Evolutionary conservation across 2,113 vertebrate genomes (phyloP), one percentile per base, ranked within the genome.

Genomic region (Atractosteus spatula): DNA sequence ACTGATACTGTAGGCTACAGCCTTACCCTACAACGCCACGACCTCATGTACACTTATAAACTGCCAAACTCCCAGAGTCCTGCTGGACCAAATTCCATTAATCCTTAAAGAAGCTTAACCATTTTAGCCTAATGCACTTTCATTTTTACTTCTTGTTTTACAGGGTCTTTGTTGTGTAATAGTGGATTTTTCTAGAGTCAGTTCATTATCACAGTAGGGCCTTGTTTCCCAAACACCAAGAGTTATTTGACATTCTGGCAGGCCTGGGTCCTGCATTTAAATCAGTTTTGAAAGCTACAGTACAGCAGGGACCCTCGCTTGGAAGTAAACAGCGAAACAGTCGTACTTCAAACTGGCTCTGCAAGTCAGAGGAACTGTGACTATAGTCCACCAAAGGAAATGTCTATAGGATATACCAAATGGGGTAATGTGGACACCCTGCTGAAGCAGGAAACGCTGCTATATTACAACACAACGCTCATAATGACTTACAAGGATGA

Each of bases 401-500:
- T 16, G 29, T 70, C 56, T 62, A 42, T 13, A 47, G 41, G 42
- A 41, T 51, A 41, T 4, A 70, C 68, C 3, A 59, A 11, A 12
- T 61, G 14, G 69, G 61, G 80, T 71, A 67, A 75, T 63, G 73
- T 69, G 57, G 74, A 78, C 66, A 73, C 70, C 66, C 78, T 79
- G 81, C 76, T 83, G 80, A 84, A 85, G 80, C 84, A 82, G 69
- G 84, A 82, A 87, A 80, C 79, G 78, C 84, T 74, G 77, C 61
- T 41, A 56, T 74, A 54, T 59, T 71, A 74, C 71, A 72, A 73
- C 73, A 80, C 78, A 77, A 71, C 70, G 75, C 80, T 82, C 82
- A 86, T 91, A 91, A 91, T 89, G 89, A 92, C 88, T 82, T 88
- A 81, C 87, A 86, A 87, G 85, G 86, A 87, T 84, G 86, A 90